Evolutionary conservation across 2,113 vertebrate genomes (phyloP).

Genomic region (Picathartes gymnocephalus): DNA sequence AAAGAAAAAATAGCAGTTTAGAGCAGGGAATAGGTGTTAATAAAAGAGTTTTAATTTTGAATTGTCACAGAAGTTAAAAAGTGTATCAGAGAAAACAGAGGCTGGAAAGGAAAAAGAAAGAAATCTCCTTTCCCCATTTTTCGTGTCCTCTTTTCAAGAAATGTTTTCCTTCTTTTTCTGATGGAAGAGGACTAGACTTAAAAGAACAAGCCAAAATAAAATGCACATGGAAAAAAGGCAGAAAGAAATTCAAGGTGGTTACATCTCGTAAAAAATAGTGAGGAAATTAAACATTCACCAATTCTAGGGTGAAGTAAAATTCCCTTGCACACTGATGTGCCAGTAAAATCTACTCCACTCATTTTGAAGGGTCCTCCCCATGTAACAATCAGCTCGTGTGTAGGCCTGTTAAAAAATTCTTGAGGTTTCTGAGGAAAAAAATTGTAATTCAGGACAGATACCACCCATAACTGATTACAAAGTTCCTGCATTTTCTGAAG

Average conservation of each 20-base stretch:
- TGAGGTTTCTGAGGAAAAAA: neutral
- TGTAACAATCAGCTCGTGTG: neutral
- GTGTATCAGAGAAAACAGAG: neutral
- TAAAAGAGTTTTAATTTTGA: neutral
- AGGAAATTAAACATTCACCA: neutral
- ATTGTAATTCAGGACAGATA: neutral
- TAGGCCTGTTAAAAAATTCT: neutral
- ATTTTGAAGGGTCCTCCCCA: neutral
- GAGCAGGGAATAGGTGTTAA: neutral
- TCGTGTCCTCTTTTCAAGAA: neutral
- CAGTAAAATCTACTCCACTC: neutral
- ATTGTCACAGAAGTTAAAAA: neutral
- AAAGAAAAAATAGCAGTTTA: neutral
- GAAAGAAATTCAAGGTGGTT: neutral
- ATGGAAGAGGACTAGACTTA: neutral
- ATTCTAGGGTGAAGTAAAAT: neutral
- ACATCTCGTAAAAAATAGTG: neutral
- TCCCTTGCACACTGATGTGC: neutral
- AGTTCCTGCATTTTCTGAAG: neutral
- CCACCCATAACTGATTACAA: rapidly evolving
- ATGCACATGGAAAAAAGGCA: neutral
- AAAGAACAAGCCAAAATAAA: neutral
- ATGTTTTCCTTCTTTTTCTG: neutral
- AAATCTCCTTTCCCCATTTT: neutral
- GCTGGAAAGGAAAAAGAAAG: neutral